phyloP scores from a whole-genome alignment of 2,888 invertebrate genomes.

The Antitype chi region DNA sequence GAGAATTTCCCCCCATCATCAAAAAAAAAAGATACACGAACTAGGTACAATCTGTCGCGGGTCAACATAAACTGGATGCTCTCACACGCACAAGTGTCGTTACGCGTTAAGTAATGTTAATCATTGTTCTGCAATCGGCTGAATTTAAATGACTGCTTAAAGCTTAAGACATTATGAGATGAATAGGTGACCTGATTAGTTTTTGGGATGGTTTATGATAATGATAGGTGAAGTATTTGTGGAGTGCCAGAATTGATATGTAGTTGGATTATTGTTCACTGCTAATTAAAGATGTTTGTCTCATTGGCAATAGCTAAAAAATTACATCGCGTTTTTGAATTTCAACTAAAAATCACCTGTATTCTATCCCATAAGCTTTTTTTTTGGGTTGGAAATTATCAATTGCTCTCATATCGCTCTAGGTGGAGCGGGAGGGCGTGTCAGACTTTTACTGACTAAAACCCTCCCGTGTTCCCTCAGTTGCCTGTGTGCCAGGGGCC shows the following conservation, averaged over 20 bases:
- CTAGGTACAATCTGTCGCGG: neutral
- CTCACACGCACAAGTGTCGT: constrained; percentile 52
- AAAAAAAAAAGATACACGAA: no score
- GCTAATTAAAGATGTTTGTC: neutral
- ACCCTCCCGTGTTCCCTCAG: no score
- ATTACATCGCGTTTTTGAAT: neutral
- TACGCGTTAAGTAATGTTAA: constrained; percentile 51
- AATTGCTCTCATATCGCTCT: no score
- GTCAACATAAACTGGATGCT: constrained; percentile 26
- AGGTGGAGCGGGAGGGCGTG: no score
- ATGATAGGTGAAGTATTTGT: neutral
- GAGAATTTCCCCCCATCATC: no score
- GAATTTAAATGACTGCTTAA: constrained; percentile 47
- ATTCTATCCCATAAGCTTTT: neutral
- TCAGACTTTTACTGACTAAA: no score
- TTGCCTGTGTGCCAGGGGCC: no score
- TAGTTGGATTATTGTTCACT: neutral
- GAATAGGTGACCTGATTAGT: constrained; percentile 17
- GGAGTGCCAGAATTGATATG: neutral
- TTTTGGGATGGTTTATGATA: constrained; percentile 2
- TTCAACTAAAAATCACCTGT: neutral
- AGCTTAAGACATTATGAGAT: neutral
- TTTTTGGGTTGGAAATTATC: no score
- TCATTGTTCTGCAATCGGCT: constrained; percentile 28
- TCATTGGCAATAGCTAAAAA: neutral